A percentile compares a stretch with the other conserved stretches of the same genome.
These are phyloP conservation scores for Mantis religiosa DNA, from an alignment of 2,888 invertebrate species.

Conservation along the genomic window DNA sequence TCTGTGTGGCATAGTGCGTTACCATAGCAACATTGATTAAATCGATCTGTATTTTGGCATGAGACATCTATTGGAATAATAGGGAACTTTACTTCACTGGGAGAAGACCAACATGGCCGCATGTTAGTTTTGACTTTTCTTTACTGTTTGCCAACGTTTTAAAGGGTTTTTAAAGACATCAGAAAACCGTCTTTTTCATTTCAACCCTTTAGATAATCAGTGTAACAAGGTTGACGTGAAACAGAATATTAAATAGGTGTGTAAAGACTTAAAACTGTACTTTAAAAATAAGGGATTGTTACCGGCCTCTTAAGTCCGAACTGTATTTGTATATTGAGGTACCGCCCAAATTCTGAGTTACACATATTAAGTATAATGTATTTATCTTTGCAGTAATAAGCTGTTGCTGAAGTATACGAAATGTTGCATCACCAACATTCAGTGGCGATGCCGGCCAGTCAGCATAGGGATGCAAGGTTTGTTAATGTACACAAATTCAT, in stretches of 20 bases:
- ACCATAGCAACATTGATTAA: constrained; percentile 24
- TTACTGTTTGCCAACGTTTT: constrained; percentile 72
- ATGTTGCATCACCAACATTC: constrained; percentile 40
- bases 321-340: background rate
- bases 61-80: constrained; percentile 6
- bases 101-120: constrained; percentile 69
- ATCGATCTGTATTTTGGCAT: background rate
- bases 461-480: constrained; percentile 27
- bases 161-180: constrained; percentile 48
- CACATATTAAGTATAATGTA: background rate
- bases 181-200: constrained; percentile 39
- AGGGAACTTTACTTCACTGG: background rate
- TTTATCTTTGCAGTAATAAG: constrained; percentile 38
- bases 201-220: constrained; percentile 33
- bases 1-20: background rate
- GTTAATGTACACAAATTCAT: background rate
- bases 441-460: constrained; percentile 42
- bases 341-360: background rate
- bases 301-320: background rate
- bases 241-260: constrained; percentile 37
- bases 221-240: constrained; percentile 38
- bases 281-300: background rate
- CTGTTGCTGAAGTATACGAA: constrained; percentile 41
- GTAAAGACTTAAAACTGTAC: background rate
- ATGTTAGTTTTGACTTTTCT: constrained; percentile 71